Conservation (phyloP, 2,113 vertebrate species). For the Brevimyrus niger region DNA sequence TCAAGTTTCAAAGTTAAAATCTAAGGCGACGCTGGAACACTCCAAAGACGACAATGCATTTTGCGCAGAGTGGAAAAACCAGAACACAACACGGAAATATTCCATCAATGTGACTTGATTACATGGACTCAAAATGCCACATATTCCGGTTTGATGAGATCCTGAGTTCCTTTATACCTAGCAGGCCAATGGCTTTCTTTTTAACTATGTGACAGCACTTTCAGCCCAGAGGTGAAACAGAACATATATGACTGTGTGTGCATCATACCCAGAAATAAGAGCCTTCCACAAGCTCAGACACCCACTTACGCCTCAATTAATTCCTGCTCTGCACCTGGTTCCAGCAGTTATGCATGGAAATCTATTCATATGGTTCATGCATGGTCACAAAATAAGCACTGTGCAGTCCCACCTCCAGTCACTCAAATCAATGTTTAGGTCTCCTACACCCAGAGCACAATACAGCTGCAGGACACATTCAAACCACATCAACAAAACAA, state of each 20-base stretch:
- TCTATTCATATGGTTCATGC: background rate
- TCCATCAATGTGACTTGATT: background rate
- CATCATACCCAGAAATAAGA: background rate
- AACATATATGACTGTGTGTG: background rate
- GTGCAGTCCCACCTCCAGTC: background rate
- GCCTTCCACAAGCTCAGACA: background rate
- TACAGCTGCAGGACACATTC: background rate
- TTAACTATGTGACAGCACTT: background rate
- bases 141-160: background rate
- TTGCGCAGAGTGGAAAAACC: background rate
- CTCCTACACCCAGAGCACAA: background rate
- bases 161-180: background rate
- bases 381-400: background rate
- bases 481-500: background rate
- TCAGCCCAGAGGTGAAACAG: background rate
- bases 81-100: background rate
- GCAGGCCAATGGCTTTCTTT: background rate
- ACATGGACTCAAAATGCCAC: background rate
- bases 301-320: background rate
- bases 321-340: background rate
- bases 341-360: background rate
- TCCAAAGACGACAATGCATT: background rate
- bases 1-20: background rate
- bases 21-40: background rate
- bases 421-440: background rate